Percentiles rank a stretch among this genome's conserved stretches.
Evolutionary conservation across 2,113 vertebrate genomes (phyloP).

Genomic region (Apaloderma vittatum): DNA sequence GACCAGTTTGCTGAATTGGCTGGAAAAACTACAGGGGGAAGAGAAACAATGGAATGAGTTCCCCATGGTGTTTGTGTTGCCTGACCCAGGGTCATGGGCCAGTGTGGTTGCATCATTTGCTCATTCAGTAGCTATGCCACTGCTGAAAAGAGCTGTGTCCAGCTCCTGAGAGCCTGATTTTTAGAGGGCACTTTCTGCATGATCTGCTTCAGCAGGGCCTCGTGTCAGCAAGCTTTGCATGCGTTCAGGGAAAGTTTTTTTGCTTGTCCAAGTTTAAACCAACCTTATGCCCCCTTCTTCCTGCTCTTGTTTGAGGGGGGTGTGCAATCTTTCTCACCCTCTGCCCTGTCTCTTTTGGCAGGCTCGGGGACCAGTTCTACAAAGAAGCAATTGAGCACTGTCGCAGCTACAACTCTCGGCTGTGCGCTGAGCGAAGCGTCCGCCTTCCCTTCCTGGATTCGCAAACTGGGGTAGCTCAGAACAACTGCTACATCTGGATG

Average conservation of each 20-base stretch:
- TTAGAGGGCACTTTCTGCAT: neutral
- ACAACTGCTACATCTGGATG: constrained; percentile 99
- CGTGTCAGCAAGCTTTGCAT: neutral
- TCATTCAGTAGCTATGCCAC: neutral
- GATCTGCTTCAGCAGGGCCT: neutral
- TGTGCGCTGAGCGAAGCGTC: constrained; percentile 95
- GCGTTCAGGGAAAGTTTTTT: neutral
- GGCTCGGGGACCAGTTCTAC: constrained; percentile 98
- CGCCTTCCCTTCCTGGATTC: constrained; percentile 97
- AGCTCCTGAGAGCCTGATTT: neutral
- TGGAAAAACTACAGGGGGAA: neutral
- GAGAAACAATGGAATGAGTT: neutral
- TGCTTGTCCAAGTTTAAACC: neutral
- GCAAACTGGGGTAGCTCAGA: constrained; percentile 95
- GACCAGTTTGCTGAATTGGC: neutral
- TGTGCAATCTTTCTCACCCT: neutral
- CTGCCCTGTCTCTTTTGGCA: constrained; percentile 56
- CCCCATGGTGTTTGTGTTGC: neutral
- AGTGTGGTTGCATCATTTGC: neutral
- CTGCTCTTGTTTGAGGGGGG: neutral
- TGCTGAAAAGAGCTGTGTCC: neutral
- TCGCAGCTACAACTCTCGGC: constrained; percentile 94
- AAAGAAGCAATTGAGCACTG: constrained; percentile 98
- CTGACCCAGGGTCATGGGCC: neutral
- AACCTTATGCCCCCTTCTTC: neutral